phyloP scores from a whole-genome alignment of 2,797 vertebrate genomes.

The Chelonia mydas region DNA sequence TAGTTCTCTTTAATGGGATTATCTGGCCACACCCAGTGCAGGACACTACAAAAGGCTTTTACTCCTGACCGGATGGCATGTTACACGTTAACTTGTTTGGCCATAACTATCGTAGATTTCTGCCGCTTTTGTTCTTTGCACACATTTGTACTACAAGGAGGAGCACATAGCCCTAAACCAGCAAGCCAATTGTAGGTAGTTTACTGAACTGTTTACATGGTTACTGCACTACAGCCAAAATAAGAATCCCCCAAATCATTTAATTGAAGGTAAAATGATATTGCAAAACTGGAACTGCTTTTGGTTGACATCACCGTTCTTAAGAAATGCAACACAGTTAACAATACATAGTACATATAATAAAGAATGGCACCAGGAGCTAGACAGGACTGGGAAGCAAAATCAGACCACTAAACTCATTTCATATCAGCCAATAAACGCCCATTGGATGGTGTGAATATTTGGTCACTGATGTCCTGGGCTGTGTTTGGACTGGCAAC shows the following conservation, averaged over 20 bases:
- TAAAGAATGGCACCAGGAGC: not conserved
- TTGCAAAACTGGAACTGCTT: constrained; percentile 11
- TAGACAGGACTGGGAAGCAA: not conserved
- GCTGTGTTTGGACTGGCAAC: not conserved
- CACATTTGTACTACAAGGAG: constrained; percentile 79
- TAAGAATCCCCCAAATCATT: constrained; percentile 53
- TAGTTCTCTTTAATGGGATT: constrained; percentile 61
- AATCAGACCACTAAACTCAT: not conserved
- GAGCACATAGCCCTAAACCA: constrained; percentile 73
- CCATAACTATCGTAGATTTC: constrained; percentile 80
- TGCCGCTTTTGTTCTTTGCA: constrained; percentile 79
- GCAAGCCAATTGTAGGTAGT: constrained; percentile 1
- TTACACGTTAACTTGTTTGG: constrained; percentile 75
- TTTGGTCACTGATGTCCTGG: not conserved
- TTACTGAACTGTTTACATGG: constrained; percentile 46
- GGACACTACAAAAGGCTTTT: constrained; percentile 72
- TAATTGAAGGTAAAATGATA: constrained; percentile 35
- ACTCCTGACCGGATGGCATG: constrained; percentile 71
- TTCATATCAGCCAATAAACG: not conserved
- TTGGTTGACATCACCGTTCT: not conserved
- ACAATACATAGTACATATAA: not conserved
- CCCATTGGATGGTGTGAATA: not conserved
- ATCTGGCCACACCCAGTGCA: constrained; percentile 36
- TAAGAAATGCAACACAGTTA: constrained; percentile 6
- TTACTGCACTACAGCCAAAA: constrained; percentile 58